A percentile compares a stretch with the other conserved stretches of the same genome.
phyloP scores from a whole-genome alignment of 2,888 invertebrate species.

The Ennomos quercinarius region DNA sequence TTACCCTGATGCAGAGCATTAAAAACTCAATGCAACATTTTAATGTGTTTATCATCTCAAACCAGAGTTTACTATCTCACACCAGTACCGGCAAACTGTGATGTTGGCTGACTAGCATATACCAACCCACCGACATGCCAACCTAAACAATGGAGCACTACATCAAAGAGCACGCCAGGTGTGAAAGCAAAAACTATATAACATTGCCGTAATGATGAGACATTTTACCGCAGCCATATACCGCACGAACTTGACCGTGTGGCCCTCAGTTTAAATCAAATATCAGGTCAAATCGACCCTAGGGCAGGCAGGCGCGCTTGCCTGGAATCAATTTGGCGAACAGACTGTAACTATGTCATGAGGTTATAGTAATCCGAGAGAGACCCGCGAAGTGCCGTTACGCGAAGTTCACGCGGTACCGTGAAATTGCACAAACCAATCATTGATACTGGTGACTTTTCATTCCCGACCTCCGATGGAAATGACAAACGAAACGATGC shows the following conservation, averaged over 20 bases:
- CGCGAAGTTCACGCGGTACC: conserved; percentile 67
- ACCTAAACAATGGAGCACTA: not conserved
- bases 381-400: conserved; percentile 64
- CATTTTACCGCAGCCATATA: conserved; percentile 33
- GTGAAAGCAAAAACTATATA: not conserved
- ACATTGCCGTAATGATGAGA: conserved; percentile 16
- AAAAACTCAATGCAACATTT: too few species aligned
- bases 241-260: conserved; percentile 46
- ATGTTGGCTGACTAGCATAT: too few species aligned
- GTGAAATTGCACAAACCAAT: conserved; percentile 77
- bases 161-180: not conserved
- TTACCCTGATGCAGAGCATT: too few species aligned
- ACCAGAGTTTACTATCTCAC: too few species aligned
- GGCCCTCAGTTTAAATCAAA: conserved; percentile 36
- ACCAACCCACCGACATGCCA: not conserved
- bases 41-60: too few species aligned
- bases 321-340: conserved; percentile 74
- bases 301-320: conserved; percentile 54
- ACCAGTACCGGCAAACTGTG: too few species aligned
- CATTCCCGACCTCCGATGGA: conserved; percentile 61
- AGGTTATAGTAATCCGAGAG: conserved; percentile 76
- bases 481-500: conserved; percentile 50
- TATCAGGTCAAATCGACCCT: conserved; percentile 43
- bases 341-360: conserved; percentile 74
- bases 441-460: conserved; percentile 67